These are phyloP conservation scores for Sebastes kiyomatsui DNA, from an alignment of 2,797 vertebrate genomes.

Conservation along the genomic window DNA sequence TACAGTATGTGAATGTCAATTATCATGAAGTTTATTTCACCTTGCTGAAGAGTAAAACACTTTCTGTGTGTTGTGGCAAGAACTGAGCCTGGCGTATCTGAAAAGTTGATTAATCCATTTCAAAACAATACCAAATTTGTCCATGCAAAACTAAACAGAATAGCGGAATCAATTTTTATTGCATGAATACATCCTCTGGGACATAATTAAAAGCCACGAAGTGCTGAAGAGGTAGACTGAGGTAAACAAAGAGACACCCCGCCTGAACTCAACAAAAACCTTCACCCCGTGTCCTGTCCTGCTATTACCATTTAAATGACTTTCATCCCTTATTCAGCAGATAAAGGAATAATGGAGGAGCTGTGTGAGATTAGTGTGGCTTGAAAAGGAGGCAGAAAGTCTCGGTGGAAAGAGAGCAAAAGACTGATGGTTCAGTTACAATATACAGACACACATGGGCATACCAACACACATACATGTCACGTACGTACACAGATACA, in stretches of 20 bases:
- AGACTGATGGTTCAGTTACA: not conserved
- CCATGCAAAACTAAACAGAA: conserved; percentile 15
- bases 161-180: conserved; percentile 3
- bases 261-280: conserved; percentile 44
- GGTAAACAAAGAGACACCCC: conserved; percentile 49
- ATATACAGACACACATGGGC: not conserved
- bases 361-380: conserved; percentile 5
- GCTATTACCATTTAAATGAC: conserved; percentile 66
- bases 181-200: conserved; percentile 15
- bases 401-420: conserved; percentile 1
- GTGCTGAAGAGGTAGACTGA: conserved; percentile 4
- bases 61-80: not conserved
- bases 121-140: conserved; percentile 21
- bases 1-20: not conserved
- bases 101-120: conserved; percentile 23
- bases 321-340: conserved; percentile 43
- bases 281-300: not conserved
- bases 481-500: not conserved
- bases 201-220: conserved; percentile 37
- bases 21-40: not conserved
- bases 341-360: conserved; percentile 42
- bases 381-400: conserved; percentile 13
- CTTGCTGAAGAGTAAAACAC: not conserved
- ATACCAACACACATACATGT: not conserved
- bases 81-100: not conserved